Evolutionary conservation across 2,888 invertebrate species (phyloP), one percentile per base, ranked within the genome.

Genomic region (Gastracanthus pulcherrimus): DNA sequence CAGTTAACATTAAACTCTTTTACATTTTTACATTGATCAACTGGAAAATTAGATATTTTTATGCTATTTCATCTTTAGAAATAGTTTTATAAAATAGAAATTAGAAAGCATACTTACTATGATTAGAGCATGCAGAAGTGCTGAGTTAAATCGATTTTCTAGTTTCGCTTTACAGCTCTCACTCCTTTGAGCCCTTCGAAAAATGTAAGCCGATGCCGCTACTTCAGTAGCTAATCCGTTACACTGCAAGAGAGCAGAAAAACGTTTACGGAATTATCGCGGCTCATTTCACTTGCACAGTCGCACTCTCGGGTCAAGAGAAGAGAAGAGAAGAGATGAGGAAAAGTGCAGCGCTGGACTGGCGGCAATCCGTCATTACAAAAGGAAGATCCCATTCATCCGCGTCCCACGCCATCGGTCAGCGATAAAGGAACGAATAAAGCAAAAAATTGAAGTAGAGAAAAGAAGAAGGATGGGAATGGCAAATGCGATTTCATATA

Each of bases 271-370:
- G 55, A 62, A 72, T 78, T 78, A 78, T 78, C 55, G 36, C 78
- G 78, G 58, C 62, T 72, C 78, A 78, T 78, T 78, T 78, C 77
- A 77, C 62, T 29, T 5, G n/a, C n/a, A n/a, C n/a, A n/a, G n/a
- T 36, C 31, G n/a, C 41, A 41, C 41, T 45, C 60, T 45, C 13
- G 58, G n/a, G 26, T 26, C 72, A 29, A 60, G 45, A 31, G 38
- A 60, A 72, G 26, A 75, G 75, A 5, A n/a, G n/a, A n/a, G n/a
- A n/a, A n/a, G n/a, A n/a, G n/a, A n/a, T n/a, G n/a, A n/a, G 62
- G 41, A 77, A 38, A 45, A 38, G 66, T 26, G 58, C 26, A 23
- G 76, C 34, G n/a, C n/a, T n/a, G n/a, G n/a, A n/a, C 16, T 34
- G 64, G 16, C 60, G 60, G 64, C 31, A 64, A 74, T 74, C 48